phyloP scores from a whole-genome alignment of 2,113 vertebrate genomes.

The Martes martes region DNA sequence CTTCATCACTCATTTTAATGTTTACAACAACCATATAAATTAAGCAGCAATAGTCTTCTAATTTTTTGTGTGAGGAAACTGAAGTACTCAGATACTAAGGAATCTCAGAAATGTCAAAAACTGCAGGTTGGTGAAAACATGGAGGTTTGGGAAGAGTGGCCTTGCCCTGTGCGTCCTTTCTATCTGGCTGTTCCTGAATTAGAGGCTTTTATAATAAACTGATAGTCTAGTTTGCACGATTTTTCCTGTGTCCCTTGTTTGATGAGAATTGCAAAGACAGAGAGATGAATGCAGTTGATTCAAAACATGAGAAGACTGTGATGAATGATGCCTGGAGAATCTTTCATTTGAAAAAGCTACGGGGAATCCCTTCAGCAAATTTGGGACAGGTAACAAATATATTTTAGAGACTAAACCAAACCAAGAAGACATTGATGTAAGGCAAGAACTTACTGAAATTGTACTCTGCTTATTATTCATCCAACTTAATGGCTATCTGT shows the following conservation, averaged over 20 bases:
- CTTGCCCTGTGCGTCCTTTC: background rate
- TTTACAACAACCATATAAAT: background rate
- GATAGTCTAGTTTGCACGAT: constrained; percentile 90
- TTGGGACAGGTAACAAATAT: constrained; percentile 97
- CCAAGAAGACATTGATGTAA: constrained; percentile 93
- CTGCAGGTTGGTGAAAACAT: background rate
- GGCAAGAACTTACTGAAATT: constrained; percentile 96
- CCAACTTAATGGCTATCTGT: constrained; percentile 97
- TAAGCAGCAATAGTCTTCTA: background rate
- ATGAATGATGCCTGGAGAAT: constrained; percentile 98
- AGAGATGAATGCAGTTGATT: constrained; percentile 98
- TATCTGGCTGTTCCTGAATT: background rate
- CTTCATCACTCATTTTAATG: background rate
- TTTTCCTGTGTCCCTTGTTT: constrained; percentile 97
- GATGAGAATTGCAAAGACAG: constrained; percentile 98
- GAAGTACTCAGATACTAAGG: background rate
- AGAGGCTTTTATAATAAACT: background rate
- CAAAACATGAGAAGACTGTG: constrained; percentile 96
- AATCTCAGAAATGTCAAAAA: background rate
- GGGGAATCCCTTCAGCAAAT: constrained; percentile 97
- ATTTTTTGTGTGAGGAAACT: background rate
- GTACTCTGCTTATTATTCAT: constrained; percentile 95
- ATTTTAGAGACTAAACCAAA: constrained; percentile 95
- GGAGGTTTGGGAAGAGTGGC: background rate
- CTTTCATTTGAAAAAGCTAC: constrained; percentile 98